These are phyloP conservation scores for Amblyjoppa proteus DNA, from an alignment of 2,888 invertebrate species.

Conservation along the genomic window DNA sequence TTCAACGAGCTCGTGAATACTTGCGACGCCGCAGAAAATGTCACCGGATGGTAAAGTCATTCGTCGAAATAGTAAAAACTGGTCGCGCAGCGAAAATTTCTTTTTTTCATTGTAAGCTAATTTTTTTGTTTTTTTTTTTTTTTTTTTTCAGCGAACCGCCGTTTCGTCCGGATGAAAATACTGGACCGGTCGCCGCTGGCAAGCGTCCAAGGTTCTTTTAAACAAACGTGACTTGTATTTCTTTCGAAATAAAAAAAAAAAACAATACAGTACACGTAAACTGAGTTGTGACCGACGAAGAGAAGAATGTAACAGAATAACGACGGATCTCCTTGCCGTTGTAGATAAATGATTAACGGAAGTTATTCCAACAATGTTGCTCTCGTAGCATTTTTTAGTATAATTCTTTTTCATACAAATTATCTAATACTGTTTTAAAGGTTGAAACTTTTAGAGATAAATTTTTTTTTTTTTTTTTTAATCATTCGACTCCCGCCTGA, in stretches of 20 bases:
- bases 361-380: background rate
- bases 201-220: conserved; percentile 64
- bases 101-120: background rate
- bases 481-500: background rate
- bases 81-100: background rate
- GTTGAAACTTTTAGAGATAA: background rate
- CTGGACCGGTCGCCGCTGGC: conserved; percentile 56
- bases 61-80: background rate
- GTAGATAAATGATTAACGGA: conserved; percentile 48
- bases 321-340: conserved; percentile 25
- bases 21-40: conserved; percentile 93
- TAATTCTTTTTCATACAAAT: background rate
- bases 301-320: conserved; percentile 17
- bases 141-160: conserved; percentile 61
- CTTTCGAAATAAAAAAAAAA: background rate
- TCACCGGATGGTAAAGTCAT: conserved; percentile 88
- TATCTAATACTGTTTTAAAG: background rate
- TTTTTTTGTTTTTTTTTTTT: conserved; percentile 19
- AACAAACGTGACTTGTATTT: conserved; percentile 21
- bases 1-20: conserved; percentile 91
- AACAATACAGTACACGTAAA: background rate
- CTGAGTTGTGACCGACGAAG: background rate
- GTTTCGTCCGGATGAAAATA: conserved; percentile 59
- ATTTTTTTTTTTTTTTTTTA: background rate
- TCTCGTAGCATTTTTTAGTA: conserved; percentile 26